phyloP scores from a whole-genome alignment of 2,797 vertebrate species.

The Chromis chromis region DNA sequence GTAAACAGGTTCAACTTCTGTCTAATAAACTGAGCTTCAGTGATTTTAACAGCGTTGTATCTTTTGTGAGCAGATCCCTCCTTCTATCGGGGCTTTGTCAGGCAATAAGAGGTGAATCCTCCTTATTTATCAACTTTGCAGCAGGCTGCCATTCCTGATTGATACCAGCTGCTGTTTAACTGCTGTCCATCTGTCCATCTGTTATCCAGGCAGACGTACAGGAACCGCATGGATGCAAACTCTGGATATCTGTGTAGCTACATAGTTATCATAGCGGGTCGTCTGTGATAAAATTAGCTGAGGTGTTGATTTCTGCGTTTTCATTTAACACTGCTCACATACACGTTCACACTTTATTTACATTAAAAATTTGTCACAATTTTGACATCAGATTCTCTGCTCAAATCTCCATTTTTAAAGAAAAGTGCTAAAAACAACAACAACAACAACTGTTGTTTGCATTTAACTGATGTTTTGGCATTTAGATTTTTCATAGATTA shows the following conservation, averaged over 20 bases:
- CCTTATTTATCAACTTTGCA: conserved; percentile 75
- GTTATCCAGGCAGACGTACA: conserved; percentile 49
- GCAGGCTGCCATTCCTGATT: conserved; percentile 67
- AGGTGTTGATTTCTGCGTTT: background rate
- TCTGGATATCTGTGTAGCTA: conserved; percentile 21
- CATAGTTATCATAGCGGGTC: conserved; percentile 24
- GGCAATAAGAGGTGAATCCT: conserved; percentile 70
- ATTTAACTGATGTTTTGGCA: no score
- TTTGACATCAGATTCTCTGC: no score
- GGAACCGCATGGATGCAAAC: conserved; percentile 32
- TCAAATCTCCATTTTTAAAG: background rate
- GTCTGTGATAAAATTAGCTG: background rate
- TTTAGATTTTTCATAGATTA: background rate
- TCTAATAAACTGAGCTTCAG: conserved; percentile 28
- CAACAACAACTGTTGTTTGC: no score
- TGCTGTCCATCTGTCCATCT: conserved; percentile 74
- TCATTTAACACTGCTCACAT: background rate
- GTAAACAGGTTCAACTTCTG: conserved; percentile 27
- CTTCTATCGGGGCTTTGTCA: conserved; percentile 66
- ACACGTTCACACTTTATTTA: background rate
- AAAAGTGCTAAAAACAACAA: no score
- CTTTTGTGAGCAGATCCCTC: conserved; percentile 70
- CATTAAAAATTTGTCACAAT: background rate
- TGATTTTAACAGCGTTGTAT: conserved; percentile 57
- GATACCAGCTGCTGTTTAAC: conserved; percentile 74